A percentile compares a stretch with the other conserved stretches of the same genome.
phyloP scores from a whole-genome alignment of 2,113 vertebrate genomes.

The Nesogale talazaci region DNA sequence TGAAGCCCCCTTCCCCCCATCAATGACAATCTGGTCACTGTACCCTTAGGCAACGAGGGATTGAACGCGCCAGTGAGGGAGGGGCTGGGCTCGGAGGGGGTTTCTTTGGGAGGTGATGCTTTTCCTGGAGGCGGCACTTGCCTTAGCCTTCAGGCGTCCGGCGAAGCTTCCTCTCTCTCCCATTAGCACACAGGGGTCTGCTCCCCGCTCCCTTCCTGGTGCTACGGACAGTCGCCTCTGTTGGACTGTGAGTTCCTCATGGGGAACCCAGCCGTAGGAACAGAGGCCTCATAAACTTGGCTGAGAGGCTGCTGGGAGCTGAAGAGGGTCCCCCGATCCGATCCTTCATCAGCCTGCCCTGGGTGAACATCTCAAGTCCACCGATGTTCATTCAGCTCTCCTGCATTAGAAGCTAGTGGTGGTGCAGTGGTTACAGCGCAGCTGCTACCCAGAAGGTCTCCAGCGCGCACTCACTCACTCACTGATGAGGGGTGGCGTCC shows the following conservation, averaged over 20 bases:
- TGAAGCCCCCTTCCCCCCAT: too few species aligned
- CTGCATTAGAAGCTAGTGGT: too few species aligned
- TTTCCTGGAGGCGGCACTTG: neutral
- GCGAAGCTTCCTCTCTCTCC: neutral
- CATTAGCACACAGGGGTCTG: too few species aligned
- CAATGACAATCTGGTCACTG: too few species aligned
- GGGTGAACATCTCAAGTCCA: constrained; percentile 3
- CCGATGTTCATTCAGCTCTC: constrained; percentile 9
- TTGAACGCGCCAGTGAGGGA: too few species aligned
- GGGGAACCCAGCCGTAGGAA: neutral
- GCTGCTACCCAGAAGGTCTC: too few species aligned
- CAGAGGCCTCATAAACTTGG: neutral
- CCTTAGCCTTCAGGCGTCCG: neutral
- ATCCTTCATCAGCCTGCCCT: neutral
- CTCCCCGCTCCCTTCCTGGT: too few species aligned
- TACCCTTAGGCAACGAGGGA: too few species aligned
- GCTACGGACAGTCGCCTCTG: neutral
- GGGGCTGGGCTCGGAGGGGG: neutral
- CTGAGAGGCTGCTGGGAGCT: neutral
- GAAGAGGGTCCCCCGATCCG: neutral
- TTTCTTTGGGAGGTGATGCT: neutral
- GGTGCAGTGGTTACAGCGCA: too few species aligned
- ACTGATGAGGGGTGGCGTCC: too few species aligned
- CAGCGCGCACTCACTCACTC: too few species aligned
- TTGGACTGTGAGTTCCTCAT: neutral